phyloP scores from a whole-genome alignment of 2,888 invertebrate species.

The Thymelicus sylvestris region DNA sequence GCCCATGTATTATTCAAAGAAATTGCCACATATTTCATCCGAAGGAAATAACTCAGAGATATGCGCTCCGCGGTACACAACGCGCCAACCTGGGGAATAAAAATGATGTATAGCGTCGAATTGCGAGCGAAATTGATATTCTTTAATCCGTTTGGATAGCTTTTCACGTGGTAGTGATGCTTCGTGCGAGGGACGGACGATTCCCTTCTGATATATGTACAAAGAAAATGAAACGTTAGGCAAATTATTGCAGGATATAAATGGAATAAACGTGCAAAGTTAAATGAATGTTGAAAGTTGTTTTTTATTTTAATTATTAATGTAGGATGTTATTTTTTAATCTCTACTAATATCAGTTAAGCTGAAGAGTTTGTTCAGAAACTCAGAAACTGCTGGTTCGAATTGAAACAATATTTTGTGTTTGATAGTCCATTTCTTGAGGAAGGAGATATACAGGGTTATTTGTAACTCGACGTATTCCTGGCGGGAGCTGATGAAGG shows the following conservation, averaged over 20 bases:
- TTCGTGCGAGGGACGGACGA: slow-evolving; percentile 7
- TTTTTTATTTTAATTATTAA: no score
- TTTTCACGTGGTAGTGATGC: slow-evolving; percentile 2
- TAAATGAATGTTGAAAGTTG: no score
- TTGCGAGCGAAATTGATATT: slow-evolving; percentile 38
- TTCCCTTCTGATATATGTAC: slow-evolving; percentile 1
- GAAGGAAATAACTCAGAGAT: slow-evolving; percentile 81
- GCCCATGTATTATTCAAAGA: slow-evolving; percentile 86
- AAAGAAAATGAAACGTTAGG: not conserved
- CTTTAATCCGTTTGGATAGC: slow-evolving; percentile 36
- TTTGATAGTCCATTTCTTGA: no score
- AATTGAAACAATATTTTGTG: no score
- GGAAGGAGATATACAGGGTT: no score
- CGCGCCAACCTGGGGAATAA: slow-evolving; percentile 48
- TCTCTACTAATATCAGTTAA: no score
- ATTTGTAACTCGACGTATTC: no score
- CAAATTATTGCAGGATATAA: not conserved
- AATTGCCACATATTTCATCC: slow-evolving; percentile 87
- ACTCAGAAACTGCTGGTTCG: no score
- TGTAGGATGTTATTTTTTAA: no score
- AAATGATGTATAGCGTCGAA: slow-evolving; percentile 39
- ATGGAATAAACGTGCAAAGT: not conserved
- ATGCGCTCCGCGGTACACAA: slow-evolving; percentile 60
- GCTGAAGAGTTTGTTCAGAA: no score
- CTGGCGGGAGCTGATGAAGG: no score